Evolutionary conservation across 2,113 vertebrate species (phyloP), one percentile per base, ranked within the genome.

Genomic region (Chamaetylas fuelleborni): DNA sequence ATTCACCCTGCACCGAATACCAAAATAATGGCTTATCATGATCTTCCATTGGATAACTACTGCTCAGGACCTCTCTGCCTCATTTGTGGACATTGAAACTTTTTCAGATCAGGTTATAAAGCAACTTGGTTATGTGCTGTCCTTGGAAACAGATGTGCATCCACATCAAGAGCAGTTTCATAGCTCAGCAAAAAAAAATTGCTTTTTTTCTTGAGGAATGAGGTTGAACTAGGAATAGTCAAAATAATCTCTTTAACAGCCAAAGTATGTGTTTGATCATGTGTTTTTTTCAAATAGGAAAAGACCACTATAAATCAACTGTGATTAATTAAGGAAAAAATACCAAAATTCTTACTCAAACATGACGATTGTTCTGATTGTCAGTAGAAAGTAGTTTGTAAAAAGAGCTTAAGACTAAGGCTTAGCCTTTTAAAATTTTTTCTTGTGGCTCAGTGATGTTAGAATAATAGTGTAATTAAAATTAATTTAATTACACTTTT

Each of bases 191-290:
- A 96, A 91, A 64, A 91, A 64, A 91, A 64, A 18, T 2, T 36
- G 29, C 2, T 90, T 85, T 61, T 73, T 43, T 58, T 45, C 40
- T 38, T 45, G 31, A 38, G 45, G 65, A 36, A 65, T 61, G 34
- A 54, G 29, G 4, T 80, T 87, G 56, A 67, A 77, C 54, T 60
- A 65, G 23, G 22, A 67, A 53, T 95, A 70, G 38, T 74, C 69
- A 80, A 96, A 86, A 95, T 65, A 57, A 70, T 84, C 90, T 96
- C 43, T 94, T 77, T 95, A 95, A 62, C 89, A 96, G 96, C 93
- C 87, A 85, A 94, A 93, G 93, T 94, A 33, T 85, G 36, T 80
- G 57, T 93, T 90, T 95, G 48, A 57, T 64, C 69, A 65, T 87
- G 58, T 81, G 58, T 51, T 47, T 86, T 87, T 78, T 82, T 85